Percentiles rank a stretch among this genome's conserved stretches.
Evolutionary conservation across 2,113 vertebrate genomes (phyloP).

Genomic region (Pogonocichla stellata): DNA sequence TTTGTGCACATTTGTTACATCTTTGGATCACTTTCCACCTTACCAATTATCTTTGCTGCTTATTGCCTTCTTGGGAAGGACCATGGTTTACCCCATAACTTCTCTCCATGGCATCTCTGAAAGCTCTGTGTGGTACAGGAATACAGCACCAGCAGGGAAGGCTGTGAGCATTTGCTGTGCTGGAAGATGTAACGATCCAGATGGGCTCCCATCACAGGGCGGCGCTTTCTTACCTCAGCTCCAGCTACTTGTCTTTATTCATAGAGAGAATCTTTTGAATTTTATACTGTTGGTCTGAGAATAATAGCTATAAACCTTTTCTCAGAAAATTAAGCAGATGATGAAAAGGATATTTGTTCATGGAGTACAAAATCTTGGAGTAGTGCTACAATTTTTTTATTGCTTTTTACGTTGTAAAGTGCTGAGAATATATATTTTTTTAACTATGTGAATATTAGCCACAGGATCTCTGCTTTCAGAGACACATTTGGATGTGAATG

Average conservation of each 20-base stretch:
- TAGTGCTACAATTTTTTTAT: not conserved
- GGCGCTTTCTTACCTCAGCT: not conserved
- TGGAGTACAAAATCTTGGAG: not conserved
- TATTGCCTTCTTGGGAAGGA: not conserved
- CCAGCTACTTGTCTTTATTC: not conserved
- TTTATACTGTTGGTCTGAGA: not conserved
- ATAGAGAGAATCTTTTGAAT: not conserved
- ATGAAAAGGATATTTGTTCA: not conserved
- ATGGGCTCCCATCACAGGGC: not conserved
- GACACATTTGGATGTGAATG: not conserved
- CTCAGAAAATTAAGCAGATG: not conserved
- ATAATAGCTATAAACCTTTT: not conserved
- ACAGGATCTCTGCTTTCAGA: not conserved
- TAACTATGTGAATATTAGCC: not conserved
- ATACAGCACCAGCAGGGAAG: not conserved
- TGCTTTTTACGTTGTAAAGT: not conserved
- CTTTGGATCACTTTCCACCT: not conserved
- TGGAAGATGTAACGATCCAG: not conserved
- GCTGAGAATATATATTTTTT: not conserved
- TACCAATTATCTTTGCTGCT: not conserved
- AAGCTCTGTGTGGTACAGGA: not conserved
- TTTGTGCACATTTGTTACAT: not conserved
- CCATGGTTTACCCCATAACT: not conserved
- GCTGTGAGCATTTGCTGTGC: not conserved
- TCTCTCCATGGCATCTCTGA: accelerated